Conservation (phyloP, 2,113 vertebrate species). For the Ochotona curzoniae region DNA sequence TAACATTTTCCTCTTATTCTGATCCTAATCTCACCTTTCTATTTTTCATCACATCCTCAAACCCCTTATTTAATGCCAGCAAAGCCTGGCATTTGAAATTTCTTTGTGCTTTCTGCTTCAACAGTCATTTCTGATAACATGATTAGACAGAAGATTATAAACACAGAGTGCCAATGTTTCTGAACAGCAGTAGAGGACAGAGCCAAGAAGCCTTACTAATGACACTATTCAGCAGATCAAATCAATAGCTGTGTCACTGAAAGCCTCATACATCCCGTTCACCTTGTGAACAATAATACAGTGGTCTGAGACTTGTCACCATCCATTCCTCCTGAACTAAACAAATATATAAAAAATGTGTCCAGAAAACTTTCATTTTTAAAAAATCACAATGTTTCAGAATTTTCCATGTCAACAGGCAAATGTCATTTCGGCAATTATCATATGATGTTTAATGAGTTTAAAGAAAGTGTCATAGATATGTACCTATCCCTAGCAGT, state of each 20-base stretch:
- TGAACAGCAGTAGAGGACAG: slow-evolving; percentile 31
- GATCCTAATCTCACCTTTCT: slow-evolving; percentile 64
- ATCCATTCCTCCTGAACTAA: slow-evolving; percentile 40
- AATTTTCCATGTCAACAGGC: slow-evolving; percentile 12
- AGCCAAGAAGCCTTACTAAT: slow-evolving; percentile 54
- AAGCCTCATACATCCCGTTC: neutral
- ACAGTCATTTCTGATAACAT: slow-evolving; percentile 67
- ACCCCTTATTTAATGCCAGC: slow-evolving; percentile 55
- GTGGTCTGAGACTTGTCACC: neutral
- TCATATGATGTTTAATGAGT: neutral
- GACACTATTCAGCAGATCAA: slow-evolving; percentile 28
- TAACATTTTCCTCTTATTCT: slow-evolving; percentile 13
- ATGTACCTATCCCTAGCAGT: neutral
- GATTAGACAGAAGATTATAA: slow-evolving; percentile 73
- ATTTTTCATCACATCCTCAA: slow-evolving; percentile 57
- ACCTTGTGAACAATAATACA: slow-evolving; percentile 61
- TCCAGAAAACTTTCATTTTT: neutral
- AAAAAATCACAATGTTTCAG: neutral
- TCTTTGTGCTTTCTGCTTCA: slow-evolving; percentile 60
- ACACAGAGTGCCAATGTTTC: slow-evolving; percentile 63
- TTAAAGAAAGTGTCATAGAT: neutral
- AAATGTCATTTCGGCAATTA: slow-evolving; percentile 13
- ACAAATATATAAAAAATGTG: neutral
- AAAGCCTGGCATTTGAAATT: slow-evolving; percentile 56
- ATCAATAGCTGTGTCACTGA: slow-evolving; percentile 55